phyloP scores from a whole-genome alignment of 2,888 invertebrate species.

The Drosophila neonasuta region DNA sequence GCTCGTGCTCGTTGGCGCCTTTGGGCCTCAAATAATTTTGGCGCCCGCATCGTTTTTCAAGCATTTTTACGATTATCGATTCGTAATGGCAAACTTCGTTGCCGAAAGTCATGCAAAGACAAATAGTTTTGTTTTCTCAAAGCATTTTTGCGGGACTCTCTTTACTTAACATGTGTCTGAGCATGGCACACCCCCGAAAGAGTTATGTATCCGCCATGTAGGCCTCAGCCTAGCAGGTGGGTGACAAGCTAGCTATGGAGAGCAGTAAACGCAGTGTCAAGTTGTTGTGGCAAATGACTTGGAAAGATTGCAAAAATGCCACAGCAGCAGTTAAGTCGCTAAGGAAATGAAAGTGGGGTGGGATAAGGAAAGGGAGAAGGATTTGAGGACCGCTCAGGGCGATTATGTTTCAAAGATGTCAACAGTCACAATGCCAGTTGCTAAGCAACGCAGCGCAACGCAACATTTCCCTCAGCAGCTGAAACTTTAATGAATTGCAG shows the following conservation, averaged over 20 bases:
- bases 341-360: conserved; percentile 8
- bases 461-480: not conserved
- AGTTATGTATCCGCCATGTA: conserved; percentile 48
- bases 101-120: conserved; percentile 63
- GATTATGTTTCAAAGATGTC: conserved; percentile 39
- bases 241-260: not conserved
- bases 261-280: conserved; percentile 32
- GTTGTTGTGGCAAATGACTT: conserved; percentile 55
- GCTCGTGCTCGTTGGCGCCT: conserved; percentile 24
- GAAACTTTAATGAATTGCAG: not conserved
- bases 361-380: not conserved
- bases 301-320: conserved; percentile 61
- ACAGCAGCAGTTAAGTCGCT: conserved; percentile 37
- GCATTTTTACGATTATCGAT: conserved; percentile 70
- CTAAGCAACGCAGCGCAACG: not conserved
- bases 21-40: conserved; percentile 45
- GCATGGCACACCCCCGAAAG: conserved; percentile 23
- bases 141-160: conserved; percentile 51
- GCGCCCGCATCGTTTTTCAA: conserved; percentile 62
- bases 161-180: conserved; percentile 26
- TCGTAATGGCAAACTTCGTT: conserved; percentile 50
- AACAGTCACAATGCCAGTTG: conserved; percentile 8
- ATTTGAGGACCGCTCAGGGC: conserved; percentile 14
- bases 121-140: conserved; percentile 72
- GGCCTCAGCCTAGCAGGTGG: conserved; percentile 39